These are phyloP conservation scores for Actias luna DNA, from an alignment of 2,888 invertebrate species.

Conservation along the genomic window DNA sequence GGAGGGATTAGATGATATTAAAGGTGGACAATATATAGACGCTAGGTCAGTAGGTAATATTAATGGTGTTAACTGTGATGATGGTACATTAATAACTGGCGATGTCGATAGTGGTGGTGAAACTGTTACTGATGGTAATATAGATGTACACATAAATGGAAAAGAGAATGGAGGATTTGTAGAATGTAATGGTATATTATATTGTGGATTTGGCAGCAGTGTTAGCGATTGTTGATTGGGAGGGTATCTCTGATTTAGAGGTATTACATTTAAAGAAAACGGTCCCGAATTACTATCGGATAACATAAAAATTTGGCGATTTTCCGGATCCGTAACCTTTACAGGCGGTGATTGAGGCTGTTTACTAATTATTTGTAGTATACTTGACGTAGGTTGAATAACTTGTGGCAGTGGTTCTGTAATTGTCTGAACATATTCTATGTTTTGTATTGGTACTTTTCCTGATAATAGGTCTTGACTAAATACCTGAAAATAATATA, in stretches of 20 bases:
- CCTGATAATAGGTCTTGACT: slow-evolving; percentile 18
- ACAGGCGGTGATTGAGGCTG: slow-evolving; percentile 8
- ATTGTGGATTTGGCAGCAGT: background rate
- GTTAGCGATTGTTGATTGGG: background rate
- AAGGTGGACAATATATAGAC: background rate
- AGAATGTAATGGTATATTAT: background rate
- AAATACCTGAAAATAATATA: slow-evolving; percentile 33
- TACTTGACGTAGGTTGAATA: slow-evolving; percentile 12
- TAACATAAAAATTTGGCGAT: background rate
- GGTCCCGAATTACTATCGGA: background rate
- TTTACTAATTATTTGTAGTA: slow-evolving; percentile 13
- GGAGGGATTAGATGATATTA: background rate
- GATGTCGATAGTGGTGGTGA: background rate
- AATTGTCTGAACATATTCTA: background rate
- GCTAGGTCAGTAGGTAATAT: background rate
- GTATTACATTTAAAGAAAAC: background rate
- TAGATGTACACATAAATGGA: background rate
- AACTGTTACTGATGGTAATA: background rate
- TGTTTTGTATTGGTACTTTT: slow-evolving; percentile 12
- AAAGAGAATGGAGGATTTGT: background rate
- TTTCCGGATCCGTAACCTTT: background rate
- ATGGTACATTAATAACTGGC: background rate
- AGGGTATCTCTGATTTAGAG: background rate
- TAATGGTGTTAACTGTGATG: background rate
- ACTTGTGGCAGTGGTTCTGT: slow-evolving; percentile 10